Base-by-base conservation (phyloP, 2,113 vertebrate genomes). In the Hepsetus odoe region DNA sequence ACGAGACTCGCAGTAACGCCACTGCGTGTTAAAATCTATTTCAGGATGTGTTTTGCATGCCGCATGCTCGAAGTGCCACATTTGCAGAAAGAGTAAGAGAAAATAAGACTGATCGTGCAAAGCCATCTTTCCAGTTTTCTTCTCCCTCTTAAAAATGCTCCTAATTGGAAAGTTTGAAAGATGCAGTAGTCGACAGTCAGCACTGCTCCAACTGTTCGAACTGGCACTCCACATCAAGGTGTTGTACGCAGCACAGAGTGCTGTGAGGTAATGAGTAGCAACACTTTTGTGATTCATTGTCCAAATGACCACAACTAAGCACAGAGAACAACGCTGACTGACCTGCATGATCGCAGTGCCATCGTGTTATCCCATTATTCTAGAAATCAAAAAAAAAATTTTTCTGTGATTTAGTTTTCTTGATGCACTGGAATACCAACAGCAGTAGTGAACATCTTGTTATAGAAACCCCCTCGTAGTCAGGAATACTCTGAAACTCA, bases 1-100 rank as follows among this genome's bases (percentile, higher is more conserved):
- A 53, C 65, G 74, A 81, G 77, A 86, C 86, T 88, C 70, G 18
- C 81, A 65, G 71, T 65, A 66, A 35, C 32, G 40, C 46, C 61
- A 65, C 2, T 26, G 79, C 56, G 73, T 67, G 83, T 80, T 71
- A 61, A 86, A 74, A 73, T 88, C 82, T 89, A 87, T 87, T 89
- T 86, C 46, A 64, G 83, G 72, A 46, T 66, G 56, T 67, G 71
- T 32, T 2, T 80, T 77, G 38, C 72, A 62, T 51, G 66, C 72
- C 64, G 24, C 51, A 62, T 77, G 71, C 80, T 81, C 68, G 80
- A 72, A 83, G 83, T 66, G 44, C 40, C 28, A 68, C 69, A 14
- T 82, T 82, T 66, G 67, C 72, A 33, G n/a, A 44, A 71, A 58
- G 59, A 75, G 76, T 40, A 32, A 72, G 72, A 38, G 67, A 71